phyloP scores from a whole-genome alignment of 2,113 vertebrate genomes.

The Meleagris gallopavo region DNA sequence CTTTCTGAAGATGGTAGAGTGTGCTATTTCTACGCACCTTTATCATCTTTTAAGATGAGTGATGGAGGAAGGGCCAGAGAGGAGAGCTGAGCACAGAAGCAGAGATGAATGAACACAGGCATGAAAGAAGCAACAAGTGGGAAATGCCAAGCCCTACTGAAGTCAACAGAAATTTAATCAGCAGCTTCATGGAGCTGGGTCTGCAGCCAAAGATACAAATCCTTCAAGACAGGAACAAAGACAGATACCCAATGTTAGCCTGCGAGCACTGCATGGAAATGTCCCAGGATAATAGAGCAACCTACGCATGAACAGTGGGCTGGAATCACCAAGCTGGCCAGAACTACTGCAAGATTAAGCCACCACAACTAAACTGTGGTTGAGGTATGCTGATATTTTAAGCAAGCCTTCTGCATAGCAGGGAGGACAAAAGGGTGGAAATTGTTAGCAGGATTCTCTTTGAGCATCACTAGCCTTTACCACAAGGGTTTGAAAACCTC shows the following conservation, averaged over 20 bases:
- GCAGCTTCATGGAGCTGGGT: neutral
- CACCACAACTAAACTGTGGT: constrained; percentile 6
- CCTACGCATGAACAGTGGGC: neutral
- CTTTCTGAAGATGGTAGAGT: constrained; percentile 7
- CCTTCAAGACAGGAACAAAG: constrained; percentile 43
- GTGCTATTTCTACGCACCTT: constrained; percentile 1
- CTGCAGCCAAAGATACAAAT: neutral
- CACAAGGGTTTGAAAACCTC: constrained; percentile 2
- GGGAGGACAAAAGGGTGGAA: neutral
- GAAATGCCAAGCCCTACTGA: neutral
- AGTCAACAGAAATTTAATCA: neutral
- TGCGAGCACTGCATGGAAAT: neutral
- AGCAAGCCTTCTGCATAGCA: neutral
- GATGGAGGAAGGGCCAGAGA: neutral
- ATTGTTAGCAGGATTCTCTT: neutral
- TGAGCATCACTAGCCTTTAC: neutral
- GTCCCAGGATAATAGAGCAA: constrained; percentile 10
- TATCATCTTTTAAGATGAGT: neutral
- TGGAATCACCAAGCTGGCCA: constrained; percentile 53
- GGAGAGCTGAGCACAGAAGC: neutral
- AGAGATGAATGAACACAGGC: neutral
- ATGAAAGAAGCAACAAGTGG: rapidly evolving
- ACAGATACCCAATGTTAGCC: constrained; percentile 3
- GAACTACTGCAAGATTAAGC: neutral
- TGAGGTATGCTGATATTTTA: constrained; percentile 12